Base-by-base conservation (phyloP, 2,113 vertebrate species). In the Microcebus lehilahytsara region DNA sequence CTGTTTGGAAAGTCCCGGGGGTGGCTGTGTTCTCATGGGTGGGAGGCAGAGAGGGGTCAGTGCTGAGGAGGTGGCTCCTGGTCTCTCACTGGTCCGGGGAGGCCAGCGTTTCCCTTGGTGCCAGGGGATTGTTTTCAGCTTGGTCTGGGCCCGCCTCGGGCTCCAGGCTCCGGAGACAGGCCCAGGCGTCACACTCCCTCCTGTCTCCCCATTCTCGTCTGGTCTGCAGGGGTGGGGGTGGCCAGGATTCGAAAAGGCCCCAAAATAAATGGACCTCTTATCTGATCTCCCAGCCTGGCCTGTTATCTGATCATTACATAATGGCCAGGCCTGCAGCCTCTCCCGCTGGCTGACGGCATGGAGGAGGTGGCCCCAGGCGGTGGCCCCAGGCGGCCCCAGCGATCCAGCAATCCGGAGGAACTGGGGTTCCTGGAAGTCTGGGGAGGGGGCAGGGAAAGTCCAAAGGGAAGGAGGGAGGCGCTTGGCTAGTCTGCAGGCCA, bases 301-400 rank as follows among this genome's bases (percentile, higher is more conserved):
- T 22, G 96, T 98, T 99, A 99, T 99, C 98, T 99, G 98, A 99
- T 99, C 96, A 97, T 98, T 98, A 98, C 98, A 98, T 98, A 98
- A 98, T 98, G 95, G 98, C 97, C 98, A 96, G 97, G 97, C 97
- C 97, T 14, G 78, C 23, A 92, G 94, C 97, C 97, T 98, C 98
- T 98, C 98, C 96, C 94, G 40, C 84, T 69, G 49, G 86, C 96
- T 97, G 97, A 96, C 95, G 88, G 97, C 97, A 93, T 83, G 97
- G 97, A 97, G 97, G 97, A 97, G 98, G 97, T 27, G 97, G 97
- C 95, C 95, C 71, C 69, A 23, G 96, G 97, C 92, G 42, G 95
- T 27, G 97, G 97, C 95, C 95, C 71, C 75, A 23, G 96, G 97
- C 92, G 37, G 95, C 96, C 94, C 89, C 20, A 20, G 97, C 56